Base-by-base conservation (phyloP, 2,888 invertebrate genomes). In the Hydriomena furcata region DNA sequence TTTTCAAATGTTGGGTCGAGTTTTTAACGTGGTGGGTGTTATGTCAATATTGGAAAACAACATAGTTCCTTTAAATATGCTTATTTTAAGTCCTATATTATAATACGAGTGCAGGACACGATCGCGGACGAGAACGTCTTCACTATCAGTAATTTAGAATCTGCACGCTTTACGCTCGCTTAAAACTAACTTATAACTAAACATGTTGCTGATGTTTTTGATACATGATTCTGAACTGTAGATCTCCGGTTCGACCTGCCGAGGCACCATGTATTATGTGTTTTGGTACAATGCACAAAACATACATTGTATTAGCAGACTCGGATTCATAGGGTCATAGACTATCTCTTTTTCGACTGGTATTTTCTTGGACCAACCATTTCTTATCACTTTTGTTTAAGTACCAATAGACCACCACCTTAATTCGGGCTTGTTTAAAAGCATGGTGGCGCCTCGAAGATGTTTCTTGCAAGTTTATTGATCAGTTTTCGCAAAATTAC, bases 61-160 rank as follows among this genome's bases (percentile, higher is more conserved):
- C 44, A 35, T 40, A 45, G 25, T 21, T 41, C 45, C 51, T 41
- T 37, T 42, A 37, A 0, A 44, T 41, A 38, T 12, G 32, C 34
- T 50, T 50, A 49, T 5, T 13, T 20, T 37, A 25, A 4, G 11
- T 31, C 5, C 5, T 20, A 8, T 28, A 21, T 31, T n/a, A n/a
- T 25, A 17, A 8, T 8, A 25, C 17, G 52, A 25, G 37, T 65
- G 63, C 53, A 57, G 62, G 59, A 56, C 64, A 37, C 13, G 20
- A 31, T 32, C 44, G 73, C 75, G 71, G 64, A 12, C 70, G 73
- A 58, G 65, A 24, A 5, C 79, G 77, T 65, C 79, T 79, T 76
- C 71, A 75, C 80, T 84, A 81, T 60, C 49, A 53, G 48, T 85
- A 85, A 82, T 87, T 87, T 86, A 86, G 86, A 86, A 86, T 86